Percentiles rank a stretch among this genome's conserved stretches.
Conservation (phyloP, 2,888 invertebrate species). For the Terebella lapidaria region DNA sequence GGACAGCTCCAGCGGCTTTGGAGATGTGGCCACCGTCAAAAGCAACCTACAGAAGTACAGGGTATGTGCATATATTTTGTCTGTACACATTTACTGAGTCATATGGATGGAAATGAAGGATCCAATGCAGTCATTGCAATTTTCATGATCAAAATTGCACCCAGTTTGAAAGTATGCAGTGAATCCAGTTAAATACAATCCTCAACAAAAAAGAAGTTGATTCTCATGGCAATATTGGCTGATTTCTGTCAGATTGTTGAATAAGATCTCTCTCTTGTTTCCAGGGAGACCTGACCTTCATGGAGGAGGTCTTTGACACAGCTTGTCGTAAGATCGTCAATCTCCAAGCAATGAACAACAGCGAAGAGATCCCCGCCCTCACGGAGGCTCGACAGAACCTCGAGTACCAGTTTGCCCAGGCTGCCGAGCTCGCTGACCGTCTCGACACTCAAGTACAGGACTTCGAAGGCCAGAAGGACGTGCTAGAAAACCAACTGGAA, state of each 20-base stretch:
- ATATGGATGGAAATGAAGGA: too few relatives aligned
- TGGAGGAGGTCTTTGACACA: conserved; percentile 70
- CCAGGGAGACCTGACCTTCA: conserved; percentile 71
- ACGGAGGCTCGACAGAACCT: conserved; percentile 34
- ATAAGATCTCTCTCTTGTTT: too few relatives aligned
- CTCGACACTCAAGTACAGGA: conserved; percentile 68
- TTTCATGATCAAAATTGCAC: too few relatives aligned
- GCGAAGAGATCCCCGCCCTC: conserved; percentile 62
- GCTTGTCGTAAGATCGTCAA: conserved; percentile 76
- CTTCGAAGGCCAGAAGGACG: conserved; percentile 28
- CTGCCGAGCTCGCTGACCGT: conserved; percentile 69
- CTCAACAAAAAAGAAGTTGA: too few relatives aligned
- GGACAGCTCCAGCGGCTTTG: conserved; percentile 69
- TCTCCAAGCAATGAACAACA: conserved; percentile 70
- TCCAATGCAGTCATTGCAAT: too few relatives aligned
- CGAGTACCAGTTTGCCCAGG: conserved; percentile 64
- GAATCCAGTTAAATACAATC: too few relatives aligned
- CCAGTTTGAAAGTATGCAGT: too few relatives aligned
- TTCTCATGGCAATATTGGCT: too few relatives aligned
- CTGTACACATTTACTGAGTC: too few relatives aligned
- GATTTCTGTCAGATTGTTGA: too few relatives aligned
- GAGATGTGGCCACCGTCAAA: conserved; percentile 76
- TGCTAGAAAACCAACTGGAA: conserved; percentile 24
- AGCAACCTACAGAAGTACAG: conserved; percentile 76
- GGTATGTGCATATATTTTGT: conserved; percentile 55